These are phyloP conservation scores for Mico argentatus DNA, from an alignment of 2,797 vertebrate genomes.

Conservation along the genomic window DNA sequence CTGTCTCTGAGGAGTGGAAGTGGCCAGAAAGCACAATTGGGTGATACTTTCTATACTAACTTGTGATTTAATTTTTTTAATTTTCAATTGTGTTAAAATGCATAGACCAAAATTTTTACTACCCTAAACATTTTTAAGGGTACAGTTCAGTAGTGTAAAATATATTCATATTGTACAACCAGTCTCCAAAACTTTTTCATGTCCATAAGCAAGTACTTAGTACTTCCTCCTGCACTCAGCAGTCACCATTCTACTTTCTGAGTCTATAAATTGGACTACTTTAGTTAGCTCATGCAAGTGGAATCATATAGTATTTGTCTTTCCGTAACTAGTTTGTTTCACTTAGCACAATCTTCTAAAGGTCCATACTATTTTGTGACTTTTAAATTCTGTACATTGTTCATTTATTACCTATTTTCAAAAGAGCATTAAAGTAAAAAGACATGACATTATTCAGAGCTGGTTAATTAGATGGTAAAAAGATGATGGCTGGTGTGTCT, in stretches of 20 bases:
- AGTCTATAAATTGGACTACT: not conserved
- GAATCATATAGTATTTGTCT: not conserved
- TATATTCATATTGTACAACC: not conserved
- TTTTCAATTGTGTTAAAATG: not conserved
- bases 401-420: constrained; percentile 23
- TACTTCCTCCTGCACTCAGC: not conserved
- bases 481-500: not conserved
- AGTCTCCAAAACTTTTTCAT: not conserved
- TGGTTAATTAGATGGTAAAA: not conserved
- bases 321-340: not conserved
- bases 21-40: no score
- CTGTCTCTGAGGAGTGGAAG: no score
- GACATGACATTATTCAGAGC: not conserved
- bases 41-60: no score
- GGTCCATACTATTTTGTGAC: not conserved
- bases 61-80: no score
- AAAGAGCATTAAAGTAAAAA: constrained; percentile 37
- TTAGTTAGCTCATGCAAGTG: not conserved
- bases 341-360: not conserved
- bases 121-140: not conserved
- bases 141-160: not conserved
- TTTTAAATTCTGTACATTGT: not conserved
- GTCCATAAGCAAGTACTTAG: not conserved
- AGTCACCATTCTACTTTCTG: not conserved
- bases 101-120: not conserved